Conservation (phyloP, 1,140 invertebrate species). For the Eurosta solidaginis region DNA sequence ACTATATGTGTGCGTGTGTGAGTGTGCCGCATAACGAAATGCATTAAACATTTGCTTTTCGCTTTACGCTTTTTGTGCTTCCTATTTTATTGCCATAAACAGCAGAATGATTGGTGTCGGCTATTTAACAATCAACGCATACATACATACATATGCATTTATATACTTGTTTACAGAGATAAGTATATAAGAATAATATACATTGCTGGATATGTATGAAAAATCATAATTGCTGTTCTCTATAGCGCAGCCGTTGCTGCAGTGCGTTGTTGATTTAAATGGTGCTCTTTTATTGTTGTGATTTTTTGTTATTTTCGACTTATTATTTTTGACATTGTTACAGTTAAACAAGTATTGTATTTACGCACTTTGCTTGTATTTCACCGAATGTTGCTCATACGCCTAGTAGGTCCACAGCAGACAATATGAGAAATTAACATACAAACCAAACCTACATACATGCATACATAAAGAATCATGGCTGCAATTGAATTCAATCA, state of each 20-base stretch:
- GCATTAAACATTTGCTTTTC: constrained; percentile 16
- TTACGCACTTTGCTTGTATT: background rate
- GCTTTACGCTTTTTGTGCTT: background rate
- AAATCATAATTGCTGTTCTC: background rate
- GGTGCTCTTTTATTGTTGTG: background rate
- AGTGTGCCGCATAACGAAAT: background rate
- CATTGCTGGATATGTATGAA: background rate
- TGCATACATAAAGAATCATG: background rate
- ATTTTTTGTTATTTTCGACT: background rate
- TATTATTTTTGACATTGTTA: constrained; percentile 3
- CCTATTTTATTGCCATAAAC: background rate
- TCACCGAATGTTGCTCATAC: background rate
- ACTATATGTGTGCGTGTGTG: background rate
- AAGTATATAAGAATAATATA: background rate
- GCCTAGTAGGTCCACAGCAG: background rate
- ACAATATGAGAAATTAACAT: too few relatives aligned
- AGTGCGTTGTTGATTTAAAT: background rate
- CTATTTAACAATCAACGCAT: background rate
- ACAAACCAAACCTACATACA: too few relatives aligned
- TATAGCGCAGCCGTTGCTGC: background rate
- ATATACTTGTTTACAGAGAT: background rate
- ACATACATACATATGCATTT: background rate
- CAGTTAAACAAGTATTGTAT: background rate
- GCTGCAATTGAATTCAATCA: background rate
- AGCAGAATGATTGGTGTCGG: background rate